Percentiles rank a stretch among this genome's conserved stretches.
phyloP scores from a whole-genome alignment of 2,113 vertebrate genomes.

The Notothenia rossii region DNA sequence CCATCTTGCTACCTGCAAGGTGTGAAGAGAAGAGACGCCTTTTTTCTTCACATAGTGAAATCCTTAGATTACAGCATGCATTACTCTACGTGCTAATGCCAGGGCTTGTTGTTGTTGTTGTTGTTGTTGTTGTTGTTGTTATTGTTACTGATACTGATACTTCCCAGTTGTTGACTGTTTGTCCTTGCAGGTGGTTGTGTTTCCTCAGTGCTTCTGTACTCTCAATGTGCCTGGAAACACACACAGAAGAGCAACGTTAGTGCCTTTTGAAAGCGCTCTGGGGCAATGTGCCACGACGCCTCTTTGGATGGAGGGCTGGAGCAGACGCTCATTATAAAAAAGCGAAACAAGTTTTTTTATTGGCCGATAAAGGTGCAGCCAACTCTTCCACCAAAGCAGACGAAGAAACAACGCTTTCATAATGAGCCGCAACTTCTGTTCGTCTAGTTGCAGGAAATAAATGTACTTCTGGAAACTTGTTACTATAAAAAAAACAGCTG shows the following conservation, averaged over 20 bases:
- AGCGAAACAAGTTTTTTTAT: conserved; percentile 28
- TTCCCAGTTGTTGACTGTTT: conserved; percentile 70
- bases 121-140: conserved; percentile 59
- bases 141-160: conserved; percentile 68
- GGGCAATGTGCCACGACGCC: conserved; percentile 10
- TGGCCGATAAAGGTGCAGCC: conserved; percentile 17
- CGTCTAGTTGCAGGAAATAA: background rate
- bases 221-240: conserved; percentile 73
- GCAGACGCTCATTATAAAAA: conserved; percentile 16
- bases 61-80: conserved; percentile 85
- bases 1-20: conserved; percentile 79
- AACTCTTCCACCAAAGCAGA: conserved; percentile 15
- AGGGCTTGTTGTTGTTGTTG: conserved; percentile 56
- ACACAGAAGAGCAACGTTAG: conserved; percentile 36
- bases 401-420: background rate
- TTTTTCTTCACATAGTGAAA: conserved; percentile 84
- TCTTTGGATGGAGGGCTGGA: conserved; percentile 23
- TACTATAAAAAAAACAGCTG: background rate
- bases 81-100: conserved; percentile 83
- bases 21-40: conserved; percentile 73
- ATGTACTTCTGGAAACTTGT: conserved; percentile 12
- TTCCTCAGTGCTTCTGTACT: conserved; percentile 82
- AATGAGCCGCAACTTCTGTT: conserved; percentile 11
- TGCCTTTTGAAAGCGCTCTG: background rate
- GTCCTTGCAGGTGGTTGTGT: conserved; percentile 61